Percentiles rank a stretch among this genome's conserved stretches.
Conservation (phyloP, 2,888 invertebrate species). For the Plagiodera versicolora region DNA sequence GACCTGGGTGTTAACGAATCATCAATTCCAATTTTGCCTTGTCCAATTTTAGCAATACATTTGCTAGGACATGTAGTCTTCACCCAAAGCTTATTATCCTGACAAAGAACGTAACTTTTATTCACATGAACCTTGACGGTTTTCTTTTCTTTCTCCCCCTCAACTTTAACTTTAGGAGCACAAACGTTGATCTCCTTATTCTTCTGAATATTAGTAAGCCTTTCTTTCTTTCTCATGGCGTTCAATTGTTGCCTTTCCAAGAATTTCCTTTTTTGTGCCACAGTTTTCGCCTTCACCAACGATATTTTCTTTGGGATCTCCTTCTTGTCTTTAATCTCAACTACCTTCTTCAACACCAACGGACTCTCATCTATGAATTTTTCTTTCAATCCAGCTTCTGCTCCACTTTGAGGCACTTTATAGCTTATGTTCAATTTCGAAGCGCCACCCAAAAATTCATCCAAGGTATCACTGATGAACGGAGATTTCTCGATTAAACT, state of each 20-base stretch:
- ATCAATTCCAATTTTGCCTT: conserved; percentile 52
- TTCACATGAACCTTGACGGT: background rate
- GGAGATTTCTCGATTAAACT: conserved; percentile 45
- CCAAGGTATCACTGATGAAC: conserved; percentile 57
- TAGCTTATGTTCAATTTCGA: conserved; percentile 55
- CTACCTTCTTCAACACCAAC: conserved; percentile 22
- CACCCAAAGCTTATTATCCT: conserved; percentile 39
- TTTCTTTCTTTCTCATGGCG: conserved; percentile 18
- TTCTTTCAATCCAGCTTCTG: conserved; percentile 43
- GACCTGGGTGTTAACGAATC: conserved; percentile 6
- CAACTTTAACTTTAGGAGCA: background rate
- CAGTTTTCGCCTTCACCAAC: conserved; percentile 55
- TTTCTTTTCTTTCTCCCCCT: conserved; percentile 3
- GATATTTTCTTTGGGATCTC: conserved; percentile 23
- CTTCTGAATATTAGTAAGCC: conserved; percentile 10
- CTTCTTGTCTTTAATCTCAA: conserved; percentile 17
- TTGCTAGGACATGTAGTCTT: conserved; percentile 21
- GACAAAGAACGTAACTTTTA: conserved; percentile 37
- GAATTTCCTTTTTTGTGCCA: conserved; percentile 58
- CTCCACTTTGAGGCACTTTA: conserved; percentile 49
- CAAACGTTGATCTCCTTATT: background rate
- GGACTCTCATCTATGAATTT: conserved; percentile 20
- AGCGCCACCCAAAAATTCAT: conserved; percentile 57
- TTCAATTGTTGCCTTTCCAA: conserved; percentile 44
- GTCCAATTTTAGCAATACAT: conserved; percentile 37